phyloP scores from a whole-genome alignment of 2,888 invertebrate species.

The Pachydiplax longipennis region DNA sequence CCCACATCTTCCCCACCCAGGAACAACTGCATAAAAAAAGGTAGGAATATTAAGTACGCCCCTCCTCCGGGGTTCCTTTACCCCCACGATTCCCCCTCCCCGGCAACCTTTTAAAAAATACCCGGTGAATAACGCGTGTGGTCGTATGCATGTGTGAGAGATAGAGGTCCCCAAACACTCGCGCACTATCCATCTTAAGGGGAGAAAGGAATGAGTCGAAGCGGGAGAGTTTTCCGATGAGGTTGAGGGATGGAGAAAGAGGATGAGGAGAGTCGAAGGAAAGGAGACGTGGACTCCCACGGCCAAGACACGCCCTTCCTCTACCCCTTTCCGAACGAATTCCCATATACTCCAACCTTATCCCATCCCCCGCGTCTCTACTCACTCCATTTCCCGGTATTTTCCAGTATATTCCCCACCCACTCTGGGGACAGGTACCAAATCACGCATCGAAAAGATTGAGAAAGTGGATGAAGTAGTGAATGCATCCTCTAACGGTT shows the following conservation, averaged over 20 bases:
- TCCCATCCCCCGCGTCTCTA: background rate
- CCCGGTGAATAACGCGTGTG: slow-evolving; percentile 22
- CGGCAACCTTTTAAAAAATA: background rate
- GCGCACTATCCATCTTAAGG: slow-evolving; percentile 32
- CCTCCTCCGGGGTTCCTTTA: background rate
- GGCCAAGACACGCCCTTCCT: slow-evolving; percentile 22
- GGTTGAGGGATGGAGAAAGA: background rate
- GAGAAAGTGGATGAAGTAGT: slow-evolving; percentile 3
- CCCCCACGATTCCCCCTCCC: background rate
- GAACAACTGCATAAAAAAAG: slow-evolving; percentile 37
- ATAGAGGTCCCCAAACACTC: slow-evolving; percentile 25
- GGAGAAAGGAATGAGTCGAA: background rate
- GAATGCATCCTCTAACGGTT: background rate
- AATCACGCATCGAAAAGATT: slow-evolving; percentile 20
- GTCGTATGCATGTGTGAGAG: slow-evolving; percentile 14
- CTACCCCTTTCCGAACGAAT: background rate
- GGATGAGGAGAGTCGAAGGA: background rate
- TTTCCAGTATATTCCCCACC: background rate
- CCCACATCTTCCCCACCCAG: background rate
- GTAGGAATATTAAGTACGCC: slow-evolving; percentile 32
- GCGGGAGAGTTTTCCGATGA: background rate
- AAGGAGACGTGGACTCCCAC: slow-evolving; percentile 6
- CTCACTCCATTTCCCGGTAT: no score
- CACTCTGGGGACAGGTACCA: background rate
- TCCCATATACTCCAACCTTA: background rate